Conservation (phyloP, 2,888 invertebrate species). For the Aleiodes alternator region DNA sequence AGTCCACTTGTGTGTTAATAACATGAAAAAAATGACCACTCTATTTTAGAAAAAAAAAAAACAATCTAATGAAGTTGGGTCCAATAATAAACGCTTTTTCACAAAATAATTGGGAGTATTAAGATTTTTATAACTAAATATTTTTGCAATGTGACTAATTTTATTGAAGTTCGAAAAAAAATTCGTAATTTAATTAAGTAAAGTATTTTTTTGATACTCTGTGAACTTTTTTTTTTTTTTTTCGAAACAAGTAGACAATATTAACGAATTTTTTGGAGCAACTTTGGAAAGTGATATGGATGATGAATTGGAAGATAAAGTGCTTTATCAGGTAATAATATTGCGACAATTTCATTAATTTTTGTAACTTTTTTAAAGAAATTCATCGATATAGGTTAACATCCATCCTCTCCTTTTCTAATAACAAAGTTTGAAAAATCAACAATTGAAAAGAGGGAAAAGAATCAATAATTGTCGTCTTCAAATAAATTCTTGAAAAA, state of each 20-base stretch:
- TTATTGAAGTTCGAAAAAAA: neutral
- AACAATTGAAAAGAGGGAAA: too few species aligned
- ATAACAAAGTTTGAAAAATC: too few species aligned
- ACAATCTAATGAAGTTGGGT: neutral
- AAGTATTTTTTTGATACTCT: neutral
- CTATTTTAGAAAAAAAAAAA: slow-evolving; percentile 13
- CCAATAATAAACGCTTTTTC: neutral
- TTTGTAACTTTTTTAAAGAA: neutral
- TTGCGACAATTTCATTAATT: slow-evolving; percentile 19
- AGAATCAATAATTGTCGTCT: too few species aligned
- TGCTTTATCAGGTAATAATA: slow-evolving; percentile 83
- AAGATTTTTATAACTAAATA: too few species aligned
- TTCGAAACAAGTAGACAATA: too few species aligned
- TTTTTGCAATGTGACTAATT: slow-evolving; percentile 18
- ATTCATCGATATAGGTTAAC: slow-evolving; percentile 42
- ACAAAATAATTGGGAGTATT: too few species aligned
- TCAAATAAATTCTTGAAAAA: too few species aligned
- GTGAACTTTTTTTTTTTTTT: too few species aligned
- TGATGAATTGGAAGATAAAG: slow-evolving; percentile 93
- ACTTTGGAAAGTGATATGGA: slow-evolving; percentile 80
- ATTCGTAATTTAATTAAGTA: neutral
- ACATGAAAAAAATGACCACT: slow-evolving; percentile 10
- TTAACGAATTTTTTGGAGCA: neutral
- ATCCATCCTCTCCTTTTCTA: too few species aligned
- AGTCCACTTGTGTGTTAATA: too few species aligned